Evolutionary conservation across 1,140 invertebrate species (phyloP).

Genomic region (Drosophila erecta): DNA sequence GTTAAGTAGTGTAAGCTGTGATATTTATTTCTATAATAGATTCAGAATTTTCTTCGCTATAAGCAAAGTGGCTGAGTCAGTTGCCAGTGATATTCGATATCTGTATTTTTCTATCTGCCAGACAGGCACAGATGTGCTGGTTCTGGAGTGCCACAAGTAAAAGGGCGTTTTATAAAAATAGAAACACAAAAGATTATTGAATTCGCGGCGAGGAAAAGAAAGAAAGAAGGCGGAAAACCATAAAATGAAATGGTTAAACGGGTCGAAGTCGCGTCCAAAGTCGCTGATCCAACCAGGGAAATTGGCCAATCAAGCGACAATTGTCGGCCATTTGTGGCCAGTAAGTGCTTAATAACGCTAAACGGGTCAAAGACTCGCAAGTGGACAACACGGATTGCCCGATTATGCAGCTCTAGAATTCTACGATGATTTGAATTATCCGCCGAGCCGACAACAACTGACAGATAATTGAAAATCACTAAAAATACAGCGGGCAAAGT

Average conservation of each 20-base stretch:
- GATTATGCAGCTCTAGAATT: not conserved
- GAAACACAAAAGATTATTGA: conserved; percentile 40
- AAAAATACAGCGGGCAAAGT: conserved; percentile 17
- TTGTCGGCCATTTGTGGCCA: conserved; percentile 69
- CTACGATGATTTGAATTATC: conserved; percentile 52
- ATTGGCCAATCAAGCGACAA: conserved; percentile 81
- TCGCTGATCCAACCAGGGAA: conserved; percentile 41
- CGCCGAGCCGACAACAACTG: conserved; percentile 53
- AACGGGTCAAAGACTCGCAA: conserved; percentile 52
- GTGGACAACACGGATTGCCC: conserved; percentile 23
- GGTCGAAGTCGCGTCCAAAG: conserved; percentile 49
- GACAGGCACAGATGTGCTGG: conserved; percentile 28
- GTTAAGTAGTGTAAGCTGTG: no score
- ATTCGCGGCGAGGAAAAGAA: conserved; percentile 2
- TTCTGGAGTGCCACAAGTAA: conserved; percentile 32
- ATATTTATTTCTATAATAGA: no score
- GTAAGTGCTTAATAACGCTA: conserved; percentile 62
- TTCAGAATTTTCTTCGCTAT: not conserved
- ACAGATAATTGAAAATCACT: conserved; percentile 73
- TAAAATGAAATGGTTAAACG: conserved; percentile 67
- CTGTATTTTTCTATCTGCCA: conserved; percentile 16
- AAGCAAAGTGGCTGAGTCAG: not conserved
- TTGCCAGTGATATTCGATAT: conserved; percentile 8
- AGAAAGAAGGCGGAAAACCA: conserved; percentile 17
- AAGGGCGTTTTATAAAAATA: conserved; percentile 31